phyloP scores from a whole-genome alignment of 2,888 invertebrate species.

The Phanerotoma sp. region DNA sequence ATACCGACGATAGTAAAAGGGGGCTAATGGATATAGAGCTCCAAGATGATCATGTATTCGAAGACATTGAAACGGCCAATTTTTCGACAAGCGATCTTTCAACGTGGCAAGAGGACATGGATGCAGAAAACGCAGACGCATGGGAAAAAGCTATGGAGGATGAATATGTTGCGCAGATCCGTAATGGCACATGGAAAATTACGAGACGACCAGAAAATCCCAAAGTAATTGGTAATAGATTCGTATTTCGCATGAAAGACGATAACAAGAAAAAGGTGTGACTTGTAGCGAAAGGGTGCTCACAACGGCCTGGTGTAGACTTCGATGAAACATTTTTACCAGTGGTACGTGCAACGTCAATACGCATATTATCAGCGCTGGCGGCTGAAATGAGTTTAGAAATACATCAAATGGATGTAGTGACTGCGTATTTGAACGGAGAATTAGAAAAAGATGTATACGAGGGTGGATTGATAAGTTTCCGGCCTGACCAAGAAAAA shows the following conservation, averaged over 20 bases:
- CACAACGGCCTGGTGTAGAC: too few species aligned
- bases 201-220: constrained; percentile 16
- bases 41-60: constrained; percentile 2
- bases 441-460: constrained; percentile 24
- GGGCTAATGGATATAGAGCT: background rate
- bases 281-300: constrained; percentile 27
- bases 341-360: constrained; percentile 15
- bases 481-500: too few species aligned
- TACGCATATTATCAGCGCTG: constrained; percentile 17
- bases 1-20: background rate
- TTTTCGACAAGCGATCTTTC: constrained; percentile 16
- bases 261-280: constrained; percentile 16
- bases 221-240: constrained; percentile 23
- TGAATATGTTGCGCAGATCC: constrained; percentile 20
- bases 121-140: constrained; percentile 4
- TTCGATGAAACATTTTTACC: too few species aligned
- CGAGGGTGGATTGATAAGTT: too few species aligned
- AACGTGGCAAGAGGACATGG: constrained; percentile 14
- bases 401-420: constrained; percentile 29
- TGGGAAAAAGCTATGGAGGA: constrained; percentile 22
- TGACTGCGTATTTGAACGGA: constrained; percentile 27
- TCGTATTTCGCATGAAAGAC: constrained; percentile 24
- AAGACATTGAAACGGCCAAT: constrained; percentile 4
- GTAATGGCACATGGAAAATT: constrained; percentile 26
- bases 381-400: constrained; percentile 8